Evolutionary conservation across 2,888 invertebrate species (phyloP), one percentile per base, ranked within the genome.

Genomic region (Resseliella maxima): DNA sequence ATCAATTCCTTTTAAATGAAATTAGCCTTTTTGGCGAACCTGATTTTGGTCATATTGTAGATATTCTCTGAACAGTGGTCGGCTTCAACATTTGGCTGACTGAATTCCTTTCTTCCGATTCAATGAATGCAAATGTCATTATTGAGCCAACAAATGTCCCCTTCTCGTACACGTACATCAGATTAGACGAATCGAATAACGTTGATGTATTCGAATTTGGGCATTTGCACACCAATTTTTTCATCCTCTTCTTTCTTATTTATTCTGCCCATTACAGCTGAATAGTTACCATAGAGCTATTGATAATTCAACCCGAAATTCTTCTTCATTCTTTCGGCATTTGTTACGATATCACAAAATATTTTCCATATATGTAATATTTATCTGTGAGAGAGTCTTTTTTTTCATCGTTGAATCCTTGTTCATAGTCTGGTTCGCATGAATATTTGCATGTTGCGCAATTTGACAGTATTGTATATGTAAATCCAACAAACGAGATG

Each of bases 51-150:
- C 72, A 72, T 72, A 72, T 35, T 72, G 72, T 59, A 59, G 24
- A 59, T 59, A 31, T 31, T 72, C 72, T 31, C 72, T 24, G 24
- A 24, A 72, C 31, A 72, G 31, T 72, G 72, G 72, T 35, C 31
- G 46, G 59, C 24, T 72, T 59, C 5, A 27, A 59, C 5, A 3
- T 27, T 15, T 72, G 35, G 31, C 72, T 27, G 21, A 72, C 1
- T 31, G 72, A 72, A 72, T 35, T 72, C 72, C 72, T 72, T 72
- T 72, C 72, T 72, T 72, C 72, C 72, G 35, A 72, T 5, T 72
- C 72, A 72, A 72, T 72, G 72, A 72, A 72, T 72, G 31, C 35
- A 72, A 72, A 72, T 72, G 72, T 72, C 72, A 72, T 72, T 72
- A 72, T 72, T 31, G 72, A 35, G 59, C 59, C 59, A 24, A 24